These are phyloP conservation scores for Autographa pulchrina DNA, from an alignment of 2,888 invertebrate species.

Conservation along the genomic window DNA sequence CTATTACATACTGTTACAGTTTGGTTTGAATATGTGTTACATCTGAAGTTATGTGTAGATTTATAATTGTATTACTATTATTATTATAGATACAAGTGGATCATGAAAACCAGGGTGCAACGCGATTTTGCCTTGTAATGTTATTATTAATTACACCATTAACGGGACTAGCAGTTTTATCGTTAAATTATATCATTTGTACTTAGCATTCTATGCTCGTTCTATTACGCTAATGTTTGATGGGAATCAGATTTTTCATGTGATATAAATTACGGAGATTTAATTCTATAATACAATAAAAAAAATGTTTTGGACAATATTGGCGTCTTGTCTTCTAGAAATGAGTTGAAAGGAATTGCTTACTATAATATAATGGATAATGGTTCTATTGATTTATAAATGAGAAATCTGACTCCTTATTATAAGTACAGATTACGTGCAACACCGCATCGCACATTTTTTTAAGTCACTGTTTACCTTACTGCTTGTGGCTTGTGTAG, in stretches of 20 bases:
- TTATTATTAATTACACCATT: conserved; percentile 73
- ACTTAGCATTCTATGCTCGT: conserved; percentile 86
- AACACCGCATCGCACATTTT: conserved; percentile 85
- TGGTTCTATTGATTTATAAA: conserved; percentile 40
- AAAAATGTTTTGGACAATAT: conserved; percentile 33
- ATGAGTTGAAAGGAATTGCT: conserved; percentile 41
- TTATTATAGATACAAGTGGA: conserved; percentile 86
- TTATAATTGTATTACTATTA: conserved; percentile 86
- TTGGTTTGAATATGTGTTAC: conserved; percentile 89
- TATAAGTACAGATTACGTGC: conserved; percentile 78
- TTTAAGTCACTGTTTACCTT: conserved; percentile 84
- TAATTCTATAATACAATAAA: conserved; percentile 37
- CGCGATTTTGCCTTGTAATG: conserved; percentile 82
- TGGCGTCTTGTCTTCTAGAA: conserved; percentile 48
- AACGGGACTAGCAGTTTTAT: conserved; percentile 87
- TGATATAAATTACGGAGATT: conserved; percentile 48
- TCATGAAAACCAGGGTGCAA: conserved; percentile 89
- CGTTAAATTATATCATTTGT: conserved; percentile 87
- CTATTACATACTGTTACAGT: conserved; percentile 88
- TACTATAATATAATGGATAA: conserved; percentile 35
- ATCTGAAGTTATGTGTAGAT: conserved; percentile 87
- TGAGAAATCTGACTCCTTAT: conserved; percentile 81
- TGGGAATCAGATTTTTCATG: conserved; percentile 83
- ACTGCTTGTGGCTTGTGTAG: conserved; percentile 83
- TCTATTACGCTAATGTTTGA: conserved; percentile 87